A percentile compares a stretch with the other conserved stretches of the same genome.
phyloP scores from a whole-genome alignment of 2,888 invertebrate species.

The Cryptosula pallasiana region DNA sequence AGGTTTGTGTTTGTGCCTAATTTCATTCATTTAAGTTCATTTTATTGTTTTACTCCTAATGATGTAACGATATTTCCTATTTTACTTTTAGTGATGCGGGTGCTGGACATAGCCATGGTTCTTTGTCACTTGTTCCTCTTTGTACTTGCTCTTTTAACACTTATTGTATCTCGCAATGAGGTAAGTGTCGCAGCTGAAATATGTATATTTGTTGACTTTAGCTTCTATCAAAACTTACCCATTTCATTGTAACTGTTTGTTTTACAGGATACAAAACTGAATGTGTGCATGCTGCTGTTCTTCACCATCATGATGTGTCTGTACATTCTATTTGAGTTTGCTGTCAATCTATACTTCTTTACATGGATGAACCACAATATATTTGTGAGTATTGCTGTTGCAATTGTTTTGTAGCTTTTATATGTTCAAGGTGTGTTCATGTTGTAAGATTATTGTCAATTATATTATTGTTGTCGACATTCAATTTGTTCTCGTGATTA shows the following conservation, averaged over 20 bases:
- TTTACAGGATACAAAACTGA: conserved; percentile 21
- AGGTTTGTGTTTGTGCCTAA: neutral
- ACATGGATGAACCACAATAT: conserved; percentile 23
- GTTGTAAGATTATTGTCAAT: too few species aligned
- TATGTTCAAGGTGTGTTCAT: too few species aligned
- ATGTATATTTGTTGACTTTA: neutral
- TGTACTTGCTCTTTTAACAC: neutral
- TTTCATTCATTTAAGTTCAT: too few species aligned
- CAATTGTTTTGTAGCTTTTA: too few species aligned
- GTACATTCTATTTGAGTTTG: conserved; percentile 19
- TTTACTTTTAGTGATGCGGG: conserved; percentile 11
- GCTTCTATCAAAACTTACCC: neutral
- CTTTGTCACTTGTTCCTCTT: neutral
- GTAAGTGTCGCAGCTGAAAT: too few species aligned
- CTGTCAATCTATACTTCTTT: conserved; percentile 14
- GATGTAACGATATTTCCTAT: too few species aligned
- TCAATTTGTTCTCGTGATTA: too few species aligned
- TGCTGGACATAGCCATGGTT: neutral
- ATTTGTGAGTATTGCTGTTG: conserved; percentile 6
- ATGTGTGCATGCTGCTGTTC: conserved; percentile 4
- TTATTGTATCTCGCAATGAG: conserved; percentile 15
- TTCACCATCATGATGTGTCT: conserved; percentile 14
- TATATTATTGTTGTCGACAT: too few species aligned
- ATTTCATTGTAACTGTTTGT: neutral
- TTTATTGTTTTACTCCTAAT: too few species aligned